A percentile compares a stretch with the other conserved stretches of the same genome.
Evolutionary conservation across 2,797 vertebrate genomes (phyloP).

Genomic region (Gymnopithys bicolor): DNA sequence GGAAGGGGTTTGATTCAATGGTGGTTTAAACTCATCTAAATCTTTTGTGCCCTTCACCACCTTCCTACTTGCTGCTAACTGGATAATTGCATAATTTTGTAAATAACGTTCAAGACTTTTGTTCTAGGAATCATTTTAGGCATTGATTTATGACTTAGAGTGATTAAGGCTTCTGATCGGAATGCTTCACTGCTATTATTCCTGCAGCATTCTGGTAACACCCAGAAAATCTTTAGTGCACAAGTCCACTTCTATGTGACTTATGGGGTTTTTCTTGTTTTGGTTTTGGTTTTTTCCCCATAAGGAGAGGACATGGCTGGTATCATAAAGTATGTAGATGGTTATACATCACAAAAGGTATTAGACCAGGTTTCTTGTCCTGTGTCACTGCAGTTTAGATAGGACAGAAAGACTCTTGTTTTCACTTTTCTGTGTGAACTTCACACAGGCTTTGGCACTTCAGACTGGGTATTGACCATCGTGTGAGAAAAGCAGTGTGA

Average conservation of each 20-base stretch:
- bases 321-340: not conserved
- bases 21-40: not conserved
- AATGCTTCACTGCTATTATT: not conserved
- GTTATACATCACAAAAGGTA: not conserved
- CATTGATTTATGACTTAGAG: not conserved
- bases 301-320: not conserved
- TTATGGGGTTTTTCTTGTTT: not conserved
- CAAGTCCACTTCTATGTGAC: not conserved
- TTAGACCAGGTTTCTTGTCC: not conserved
- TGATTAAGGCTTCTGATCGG: not conserved
- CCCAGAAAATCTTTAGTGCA: not conserved
- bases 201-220: not conserved
- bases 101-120: not conserved
- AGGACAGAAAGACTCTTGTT: not conserved
- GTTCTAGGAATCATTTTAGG: not conserved
- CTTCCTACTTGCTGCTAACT: not conserved
- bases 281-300: accelerated
- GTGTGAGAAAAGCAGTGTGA: not conserved
- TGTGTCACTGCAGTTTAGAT: not conserved
- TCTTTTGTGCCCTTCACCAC: not conserved
- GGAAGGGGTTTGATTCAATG: not conserved
- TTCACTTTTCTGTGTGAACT: not conserved
- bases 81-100: not conserved
- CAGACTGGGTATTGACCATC: not conserved
- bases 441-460: not conserved